phyloP scores from a whole-genome alignment of 1,140 invertebrate genomes.

The Venturia canescens region DNA sequence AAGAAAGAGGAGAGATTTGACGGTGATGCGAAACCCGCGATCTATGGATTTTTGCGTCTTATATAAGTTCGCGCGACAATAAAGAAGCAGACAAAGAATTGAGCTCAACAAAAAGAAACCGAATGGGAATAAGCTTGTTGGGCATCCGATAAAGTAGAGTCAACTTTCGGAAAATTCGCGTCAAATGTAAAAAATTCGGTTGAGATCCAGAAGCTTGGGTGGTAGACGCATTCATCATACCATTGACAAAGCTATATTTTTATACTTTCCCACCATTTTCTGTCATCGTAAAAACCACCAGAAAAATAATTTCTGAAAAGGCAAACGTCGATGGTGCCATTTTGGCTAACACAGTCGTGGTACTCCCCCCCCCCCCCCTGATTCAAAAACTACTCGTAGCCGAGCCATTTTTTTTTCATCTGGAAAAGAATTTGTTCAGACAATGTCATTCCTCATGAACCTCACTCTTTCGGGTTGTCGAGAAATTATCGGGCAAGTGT shows the following conservation, averaged over 20 bases:
- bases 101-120: conserved; percentile 33
- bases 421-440: conserved; percentile 1
- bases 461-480: too few species aligned
- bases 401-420: conserved; percentile 17
- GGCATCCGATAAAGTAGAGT: conserved; percentile 27
- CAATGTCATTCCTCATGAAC: too few species aligned
- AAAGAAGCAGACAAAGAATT: conserved; percentile 54
- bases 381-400: conserved; percentile 20
- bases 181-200: conserved; percentile 58
- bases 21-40: conserved; percentile 56
- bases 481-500: too few species aligned
- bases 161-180: conserved; percentile 29
- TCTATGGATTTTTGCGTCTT: conserved; percentile 52
- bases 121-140: conserved; percentile 34
- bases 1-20: conserved; percentile 49
- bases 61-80: conserved; percentile 55
- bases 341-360: conserved; percentile 62
- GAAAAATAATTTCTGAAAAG: conserved; percentile 55
- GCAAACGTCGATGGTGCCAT: conserved; percentile 61
- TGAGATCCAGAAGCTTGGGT: conserved; percentile 53
- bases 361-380: conserved; percentile 57
- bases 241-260: conserved; percentile 55
- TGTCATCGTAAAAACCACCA: conserved; percentile 52
- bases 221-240: conserved; percentile 60
- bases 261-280: conserved; percentile 62